Percentiles rank a stretch among this genome's conserved stretches.
phyloP scores from a whole-genome alignment of 1,140 invertebrate genomes.

The Cyphomyrmex costatus region DNA sequence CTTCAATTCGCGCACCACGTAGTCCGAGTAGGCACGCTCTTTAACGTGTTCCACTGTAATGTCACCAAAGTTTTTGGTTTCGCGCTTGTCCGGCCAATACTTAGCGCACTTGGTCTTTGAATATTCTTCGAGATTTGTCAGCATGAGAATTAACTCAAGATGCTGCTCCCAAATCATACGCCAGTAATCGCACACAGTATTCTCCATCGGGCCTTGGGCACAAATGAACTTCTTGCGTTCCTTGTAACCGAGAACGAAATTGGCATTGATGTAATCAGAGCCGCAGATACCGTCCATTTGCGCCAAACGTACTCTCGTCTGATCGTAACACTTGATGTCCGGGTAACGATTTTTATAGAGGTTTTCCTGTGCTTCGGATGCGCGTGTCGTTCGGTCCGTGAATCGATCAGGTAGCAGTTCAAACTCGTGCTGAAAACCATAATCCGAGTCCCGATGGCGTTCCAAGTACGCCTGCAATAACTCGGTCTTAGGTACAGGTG shows the following conservation, averaged over 20 bases:
- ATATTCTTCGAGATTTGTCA: constrained; percentile 97
- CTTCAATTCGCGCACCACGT: constrained; percentile 93
- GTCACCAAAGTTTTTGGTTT: constrained; percentile 92
- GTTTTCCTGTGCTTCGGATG: constrained; percentile 96
- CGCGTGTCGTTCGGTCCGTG: constrained; percentile 94
- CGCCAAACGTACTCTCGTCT: constrained; percentile 94
- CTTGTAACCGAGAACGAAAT: constrained; percentile 96
- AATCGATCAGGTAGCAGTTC: constrained; percentile 95
- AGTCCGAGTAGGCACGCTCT: constrained; percentile 93
- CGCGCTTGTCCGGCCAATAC: constrained; percentile 96
- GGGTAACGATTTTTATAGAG: constrained; percentile 95
- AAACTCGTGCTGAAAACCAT: constrained; percentile 95
- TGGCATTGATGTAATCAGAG: constrained; percentile 97
- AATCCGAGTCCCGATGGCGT: constrained; percentile 94
- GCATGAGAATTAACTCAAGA: constrained; percentile 96
- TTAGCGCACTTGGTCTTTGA: constrained; percentile 97
- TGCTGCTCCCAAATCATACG: constrained; percentile 99
- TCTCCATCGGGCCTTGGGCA: constrained; percentile 97
- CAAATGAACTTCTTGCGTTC: constrained; percentile 97
- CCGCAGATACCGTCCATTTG: constrained; percentile 92
- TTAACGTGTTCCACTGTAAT: constrained; percentile 92
- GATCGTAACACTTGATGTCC: constrained; percentile 97
- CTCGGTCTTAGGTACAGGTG: constrained; percentile 91
- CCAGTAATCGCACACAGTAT: constrained; percentile 98
- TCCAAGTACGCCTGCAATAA: constrained; percentile 92